These are phyloP conservation scores for Hemicentrotus pulcherrimus DNA, from an alignment of 35 echinoderm and acorn worm genomes.

Conservation along the genomic window DNA sequence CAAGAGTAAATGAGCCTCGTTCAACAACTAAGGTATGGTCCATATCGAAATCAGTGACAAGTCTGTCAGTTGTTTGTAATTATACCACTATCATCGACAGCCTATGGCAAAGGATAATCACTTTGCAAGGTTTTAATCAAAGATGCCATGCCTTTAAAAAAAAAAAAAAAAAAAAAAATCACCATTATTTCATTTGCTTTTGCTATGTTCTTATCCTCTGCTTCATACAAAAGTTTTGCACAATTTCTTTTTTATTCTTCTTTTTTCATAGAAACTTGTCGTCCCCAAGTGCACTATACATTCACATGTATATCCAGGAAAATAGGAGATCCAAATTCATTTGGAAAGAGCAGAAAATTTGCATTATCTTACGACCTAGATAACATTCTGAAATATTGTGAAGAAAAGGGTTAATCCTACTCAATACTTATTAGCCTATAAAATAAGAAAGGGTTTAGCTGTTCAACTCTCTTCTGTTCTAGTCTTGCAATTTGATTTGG, in stretches of 20 bases:
- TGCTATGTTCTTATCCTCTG: neutral
- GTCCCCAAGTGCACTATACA: no score
- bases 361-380: neutral
- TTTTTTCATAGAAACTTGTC: neutral
- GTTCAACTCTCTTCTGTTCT: neutral
- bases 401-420: no score
- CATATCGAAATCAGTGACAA: conserved; percentile 15
- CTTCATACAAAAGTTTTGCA: neutral
- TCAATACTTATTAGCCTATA: no score
- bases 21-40: neutral
- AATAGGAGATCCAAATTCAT: neutral
- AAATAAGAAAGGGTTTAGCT: no score
- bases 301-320: no score
- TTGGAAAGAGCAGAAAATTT: neutral
- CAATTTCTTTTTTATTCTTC: neutral
- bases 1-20: conserved; percentile 5
- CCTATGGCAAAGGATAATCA: neutral
- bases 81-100: conserved; percentile 1
- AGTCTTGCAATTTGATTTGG: no score
- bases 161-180: no score
- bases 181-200: no score
- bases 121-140: conserved; percentile 4
- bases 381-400: no score
- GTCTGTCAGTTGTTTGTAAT: neutral
- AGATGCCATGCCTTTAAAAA: neutral